Percentiles rank a stretch among this genome's conserved stretches.
Evolutionary conservation across 2,113 vertebrate species (phyloP).

Genomic region (Alouatta palliata): DNA sequence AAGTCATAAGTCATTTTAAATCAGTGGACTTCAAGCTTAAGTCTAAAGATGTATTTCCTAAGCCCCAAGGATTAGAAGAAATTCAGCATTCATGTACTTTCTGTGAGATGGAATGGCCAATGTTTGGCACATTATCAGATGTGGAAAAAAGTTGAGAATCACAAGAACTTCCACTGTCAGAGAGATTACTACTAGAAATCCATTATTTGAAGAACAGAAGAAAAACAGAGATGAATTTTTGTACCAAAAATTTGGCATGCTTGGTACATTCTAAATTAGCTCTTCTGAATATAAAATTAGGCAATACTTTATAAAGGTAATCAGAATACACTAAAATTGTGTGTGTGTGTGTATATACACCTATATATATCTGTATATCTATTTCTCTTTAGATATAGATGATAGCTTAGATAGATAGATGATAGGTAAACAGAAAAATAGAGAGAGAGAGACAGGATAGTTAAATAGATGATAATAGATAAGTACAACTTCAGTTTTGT

Average conservation of each 20-base stretch:
- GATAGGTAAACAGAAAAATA: too few relatives aligned
- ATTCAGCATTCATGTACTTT: background rate
- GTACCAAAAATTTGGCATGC: background rate
- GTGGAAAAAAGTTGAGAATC: background rate
- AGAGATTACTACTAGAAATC: background rate
- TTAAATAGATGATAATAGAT: background rate
- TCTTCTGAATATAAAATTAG: background rate
- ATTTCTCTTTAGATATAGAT: background rate
- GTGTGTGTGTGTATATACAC: rapidly evolving
- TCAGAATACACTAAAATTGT: background rate
- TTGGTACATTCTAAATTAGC: background rate
- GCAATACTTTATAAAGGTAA: background rate
- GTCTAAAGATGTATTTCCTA: background rate
- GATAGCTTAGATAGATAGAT: background rate
- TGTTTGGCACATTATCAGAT: background rate
- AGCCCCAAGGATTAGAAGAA: background rate
- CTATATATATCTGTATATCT: background rate
- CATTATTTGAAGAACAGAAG: background rate
- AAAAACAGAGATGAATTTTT: background rate
- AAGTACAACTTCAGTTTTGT: background rate
- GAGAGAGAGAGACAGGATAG: too few relatives aligned
- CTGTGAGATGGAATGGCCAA: background rate
- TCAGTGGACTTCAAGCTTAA: background rate
- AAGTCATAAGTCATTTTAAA: background rate
- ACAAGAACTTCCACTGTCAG: background rate